Evolutionary conservation across 2,113 vertebrate species (phyloP).

Genomic region (Erythrocercus mccallii): DNA sequence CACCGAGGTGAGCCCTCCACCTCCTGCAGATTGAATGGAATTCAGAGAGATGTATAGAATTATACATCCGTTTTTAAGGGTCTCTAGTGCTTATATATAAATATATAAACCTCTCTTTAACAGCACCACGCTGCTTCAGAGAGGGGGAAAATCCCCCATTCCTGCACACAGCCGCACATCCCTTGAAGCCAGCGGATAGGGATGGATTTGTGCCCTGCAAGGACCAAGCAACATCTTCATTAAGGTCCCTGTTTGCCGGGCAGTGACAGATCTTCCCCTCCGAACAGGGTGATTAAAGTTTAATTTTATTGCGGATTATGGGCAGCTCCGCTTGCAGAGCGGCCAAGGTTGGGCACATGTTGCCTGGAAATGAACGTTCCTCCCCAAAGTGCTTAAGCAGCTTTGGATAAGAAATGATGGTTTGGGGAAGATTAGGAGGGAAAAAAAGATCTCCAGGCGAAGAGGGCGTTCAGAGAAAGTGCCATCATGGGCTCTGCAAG

Average conservation of each 20-base stretch:
- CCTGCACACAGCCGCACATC: not conserved
- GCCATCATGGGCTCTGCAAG: not conserved
- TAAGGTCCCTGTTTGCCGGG: not conserved
- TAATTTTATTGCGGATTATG: constrained; percentile 42
- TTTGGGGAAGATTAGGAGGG: not conserved
- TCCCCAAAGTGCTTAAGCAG: not conserved
- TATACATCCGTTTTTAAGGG: not conserved
- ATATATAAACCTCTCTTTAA: not conserved
- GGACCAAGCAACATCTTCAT: not conserved
- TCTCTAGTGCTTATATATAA: not conserved
- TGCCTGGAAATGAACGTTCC: not conserved
- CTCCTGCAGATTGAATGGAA: not conserved
- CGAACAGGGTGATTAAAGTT: not conserved
- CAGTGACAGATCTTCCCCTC: constrained; percentile 10
- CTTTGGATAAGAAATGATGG: constrained; percentile 48
- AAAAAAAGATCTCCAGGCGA: not conserved
- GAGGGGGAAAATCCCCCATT: not conserved
- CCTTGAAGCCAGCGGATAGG: not conserved
- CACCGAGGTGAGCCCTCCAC: accelerated
- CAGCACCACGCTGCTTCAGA: not conserved
- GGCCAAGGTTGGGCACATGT: not conserved
- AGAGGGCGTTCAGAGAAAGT: not conserved
- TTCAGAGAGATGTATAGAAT: not conserved
- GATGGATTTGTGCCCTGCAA: not conserved
- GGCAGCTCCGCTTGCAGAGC: not conserved